phyloP scores from a whole-genome alignment of 2,797 vertebrate genomes.

The Lagodon rhomboides region DNA sequence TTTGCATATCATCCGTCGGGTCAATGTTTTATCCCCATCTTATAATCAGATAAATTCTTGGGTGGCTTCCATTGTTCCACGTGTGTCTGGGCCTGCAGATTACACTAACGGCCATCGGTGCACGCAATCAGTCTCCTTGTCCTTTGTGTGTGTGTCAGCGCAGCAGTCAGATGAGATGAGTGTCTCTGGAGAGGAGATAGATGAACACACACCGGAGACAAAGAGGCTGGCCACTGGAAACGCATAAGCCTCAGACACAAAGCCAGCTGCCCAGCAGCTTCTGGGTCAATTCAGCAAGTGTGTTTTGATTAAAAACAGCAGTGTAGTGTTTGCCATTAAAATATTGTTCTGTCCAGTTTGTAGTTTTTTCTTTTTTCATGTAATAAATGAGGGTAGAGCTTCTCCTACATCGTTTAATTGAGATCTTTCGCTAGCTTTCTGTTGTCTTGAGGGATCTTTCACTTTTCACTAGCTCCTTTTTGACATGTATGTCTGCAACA shows the following conservation, averaged over 20 bases:
- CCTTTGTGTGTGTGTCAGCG: constrained; percentile 77
- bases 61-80: constrained; percentile 52
- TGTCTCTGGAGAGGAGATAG: constrained; percentile 72
- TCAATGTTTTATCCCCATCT: constrained; percentile 49
- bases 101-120: constrained; percentile 69
- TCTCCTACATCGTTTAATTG: background rate
- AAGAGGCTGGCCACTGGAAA: constrained; percentile 68
- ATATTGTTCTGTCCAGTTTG: background rate
- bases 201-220: constrained; percentile 72
- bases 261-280: constrained; percentile 67
- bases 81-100: constrained; percentile 69
- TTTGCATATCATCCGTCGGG: constrained; percentile 47
- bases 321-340: constrained; percentile 4
- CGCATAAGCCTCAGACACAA: constrained; percentile 59
- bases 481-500: background rate
- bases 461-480: background rate
- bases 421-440: background rate
- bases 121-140: constrained; percentile 70
- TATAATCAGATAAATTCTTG: constrained; percentile 53
- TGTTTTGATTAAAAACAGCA: constrained; percentile 40
- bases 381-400: background rate
- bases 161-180: constrained; percentile 76
- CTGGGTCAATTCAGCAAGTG: constrained; percentile 34
- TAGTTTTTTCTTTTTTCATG: background rate
- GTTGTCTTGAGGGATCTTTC: background rate